A percentile compares a stretch with the other conserved stretches of the same genome.
These are phyloP conservation scores for Oxygymnocypris stewartii DNA, from an alignment of 2,113 vertebrate genomes.

Conservation along the genomic window DNA sequence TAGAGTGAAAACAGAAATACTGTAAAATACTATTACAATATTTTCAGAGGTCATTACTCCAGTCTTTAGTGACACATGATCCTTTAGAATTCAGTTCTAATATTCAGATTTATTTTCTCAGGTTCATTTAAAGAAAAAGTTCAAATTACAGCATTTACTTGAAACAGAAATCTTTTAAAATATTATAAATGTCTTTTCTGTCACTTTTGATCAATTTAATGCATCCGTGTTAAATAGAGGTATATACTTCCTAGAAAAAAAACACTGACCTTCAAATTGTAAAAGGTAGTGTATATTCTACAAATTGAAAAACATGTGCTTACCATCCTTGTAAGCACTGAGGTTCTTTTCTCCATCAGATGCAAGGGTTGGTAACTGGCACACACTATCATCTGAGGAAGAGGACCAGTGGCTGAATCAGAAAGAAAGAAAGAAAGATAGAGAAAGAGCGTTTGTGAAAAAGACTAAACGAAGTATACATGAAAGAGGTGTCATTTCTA, in stretches of 20 bases:
- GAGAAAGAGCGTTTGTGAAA: slow-evolving; percentile 14
- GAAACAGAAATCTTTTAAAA: neutral
- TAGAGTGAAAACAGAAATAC: neutral
- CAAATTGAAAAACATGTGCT: neutral
- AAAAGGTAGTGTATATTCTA: neutral
- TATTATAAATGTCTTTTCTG: neutral
- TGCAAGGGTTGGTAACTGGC: slow-evolving; percentile 78
- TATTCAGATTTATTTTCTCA: neutral
- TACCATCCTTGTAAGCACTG: slow-evolving; percentile 81
- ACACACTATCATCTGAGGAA: slow-evolving; percentile 76
- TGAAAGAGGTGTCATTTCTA: slow-evolving; percentile 4
- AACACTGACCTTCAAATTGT: neutral
- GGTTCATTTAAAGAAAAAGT: neutral
- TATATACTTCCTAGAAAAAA: neutral
- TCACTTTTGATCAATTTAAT: neutral
- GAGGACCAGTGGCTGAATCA: slow-evolving; percentile 62
- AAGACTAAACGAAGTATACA: slow-evolving; percentile 1
- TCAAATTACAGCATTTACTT: neutral
- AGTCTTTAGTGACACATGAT: neutral
- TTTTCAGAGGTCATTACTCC: neutral
- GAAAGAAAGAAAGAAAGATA: too few relatives aligned
- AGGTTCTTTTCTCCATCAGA: slow-evolving; percentile 76
- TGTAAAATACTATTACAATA: neutral
- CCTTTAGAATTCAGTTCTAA: neutral
- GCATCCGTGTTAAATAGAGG: neutral